phyloP scores from a whole-genome alignment of 2,797 vertebrate species.

The Petrocephalus schoutedeni region DNA sequence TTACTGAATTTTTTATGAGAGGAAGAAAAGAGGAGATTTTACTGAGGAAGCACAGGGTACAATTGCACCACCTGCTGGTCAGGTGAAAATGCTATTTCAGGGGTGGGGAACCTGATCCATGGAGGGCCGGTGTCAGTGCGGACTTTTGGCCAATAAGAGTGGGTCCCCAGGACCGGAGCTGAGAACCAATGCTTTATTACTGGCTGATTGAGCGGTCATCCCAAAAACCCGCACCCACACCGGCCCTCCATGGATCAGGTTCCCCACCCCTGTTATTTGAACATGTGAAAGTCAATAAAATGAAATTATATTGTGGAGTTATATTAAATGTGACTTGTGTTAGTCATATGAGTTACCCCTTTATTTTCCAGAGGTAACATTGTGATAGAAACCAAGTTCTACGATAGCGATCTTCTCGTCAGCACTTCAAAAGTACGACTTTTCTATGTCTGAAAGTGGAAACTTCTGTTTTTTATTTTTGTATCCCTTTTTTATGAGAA shows the following conservation, averaged over 20 bases:
- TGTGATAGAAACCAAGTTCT: conserved; percentile 99
- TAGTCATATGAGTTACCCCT: background rate
- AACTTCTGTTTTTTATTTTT: conserved; percentile 1
- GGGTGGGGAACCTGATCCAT: too few species aligned
- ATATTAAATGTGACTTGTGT: background rate
- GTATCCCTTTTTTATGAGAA: background rate
- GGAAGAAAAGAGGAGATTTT: background rate
- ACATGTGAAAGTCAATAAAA: background rate
- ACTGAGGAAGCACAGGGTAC: background rate
- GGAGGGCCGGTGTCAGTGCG: too few species aligned
- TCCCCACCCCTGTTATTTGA: background rate
- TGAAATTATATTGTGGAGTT: background rate
- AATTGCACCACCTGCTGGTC: background rate
- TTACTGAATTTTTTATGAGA: background rate
- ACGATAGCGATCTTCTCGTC: conserved; percentile 92
- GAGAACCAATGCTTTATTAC: too few species aligned
- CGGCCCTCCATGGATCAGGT: too few species aligned
- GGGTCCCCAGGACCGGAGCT: too few species aligned
- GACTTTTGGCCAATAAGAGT: too few species aligned
- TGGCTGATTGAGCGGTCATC: too few species aligned
- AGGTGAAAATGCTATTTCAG: background rate
- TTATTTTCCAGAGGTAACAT: conserved; percentile 81
- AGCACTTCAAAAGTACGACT: conserved; percentile 97
- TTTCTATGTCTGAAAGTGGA: conserved; percentile 84
- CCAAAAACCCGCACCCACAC: too few species aligned